Conservation (phyloP, 2,113 vertebrate genomes). For the Microtus oregoni region DNA sequence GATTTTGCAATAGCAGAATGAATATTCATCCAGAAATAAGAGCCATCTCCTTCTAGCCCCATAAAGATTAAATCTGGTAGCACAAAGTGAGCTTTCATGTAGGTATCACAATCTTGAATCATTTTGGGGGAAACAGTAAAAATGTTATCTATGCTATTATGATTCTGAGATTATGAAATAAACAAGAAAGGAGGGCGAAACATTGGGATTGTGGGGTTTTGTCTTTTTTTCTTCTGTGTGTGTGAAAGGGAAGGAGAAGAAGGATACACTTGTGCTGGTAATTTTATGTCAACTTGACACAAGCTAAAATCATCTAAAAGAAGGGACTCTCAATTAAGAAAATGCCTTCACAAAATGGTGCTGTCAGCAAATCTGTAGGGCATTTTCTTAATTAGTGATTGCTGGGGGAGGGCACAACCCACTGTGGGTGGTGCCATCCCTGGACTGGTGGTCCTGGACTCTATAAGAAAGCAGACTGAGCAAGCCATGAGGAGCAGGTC, state of each 20-base stretch:
- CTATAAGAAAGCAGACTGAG: not conserved
- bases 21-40: constrained; percentile 15
- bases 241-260: not conserved
- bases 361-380: not conserved
- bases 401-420: not conserved
- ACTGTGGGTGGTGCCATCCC: not conserved
- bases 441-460: not conserved
- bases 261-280: not conserved
- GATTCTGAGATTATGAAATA: not conserved
- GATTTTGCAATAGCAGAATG: not conserved
- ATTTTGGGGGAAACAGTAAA: not conserved
- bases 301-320: not conserved
- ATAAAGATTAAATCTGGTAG: constrained; percentile 34
- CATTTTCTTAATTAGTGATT: not conserved
- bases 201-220: not conserved
- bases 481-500: not conserved
- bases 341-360: not conserved
- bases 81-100: constrained; percentile 28
- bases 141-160: not conserved
- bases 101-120: constrained; percentile 14
- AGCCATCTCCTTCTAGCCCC: not conserved
- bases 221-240: not conserved
- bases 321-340: not conserved
- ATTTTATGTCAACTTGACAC: not conserved
- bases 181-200: not conserved